Evolutionary conservation across 2,888 invertebrate genomes (phyloP).

Genomic region (Tinea pellionella): DNA sequence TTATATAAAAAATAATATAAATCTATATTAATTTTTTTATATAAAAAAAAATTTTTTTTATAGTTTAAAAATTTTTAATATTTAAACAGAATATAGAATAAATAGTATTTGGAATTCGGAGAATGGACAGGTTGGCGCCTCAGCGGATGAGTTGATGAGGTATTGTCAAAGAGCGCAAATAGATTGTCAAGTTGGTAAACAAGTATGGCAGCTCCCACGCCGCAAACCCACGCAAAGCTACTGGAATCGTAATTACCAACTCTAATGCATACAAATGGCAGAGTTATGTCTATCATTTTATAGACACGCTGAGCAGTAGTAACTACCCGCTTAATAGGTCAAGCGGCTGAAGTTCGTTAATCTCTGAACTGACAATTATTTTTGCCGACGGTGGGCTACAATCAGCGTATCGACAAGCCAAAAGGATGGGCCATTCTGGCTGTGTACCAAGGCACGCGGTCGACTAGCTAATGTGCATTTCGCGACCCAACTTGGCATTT

Average conservation of each 20-base stretch:
- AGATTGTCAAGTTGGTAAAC: slow-evolving; percentile 48
- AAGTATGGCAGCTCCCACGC: slow-evolving; percentile 40
- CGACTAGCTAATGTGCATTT: slow-evolving; percentile 58
- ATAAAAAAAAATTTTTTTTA: too few relatives aligned
- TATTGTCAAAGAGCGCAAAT: slow-evolving; percentile 9
- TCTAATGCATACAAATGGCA: not conserved
- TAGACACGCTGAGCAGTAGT: slow-evolving; percentile 16
- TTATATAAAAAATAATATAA: too few relatives aligned
- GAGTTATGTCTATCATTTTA: not conserved
- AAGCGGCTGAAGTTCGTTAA: slow-evolving; percentile 63
- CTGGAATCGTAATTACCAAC: not conserved
- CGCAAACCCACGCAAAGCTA: slow-evolving; percentile 17
- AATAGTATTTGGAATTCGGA: not conserved
- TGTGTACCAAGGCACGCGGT: slow-evolving; percentile 64
- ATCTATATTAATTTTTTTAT: too few relatives aligned
- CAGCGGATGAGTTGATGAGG: not conserved
- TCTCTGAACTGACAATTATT: slow-evolving; percentile 66
- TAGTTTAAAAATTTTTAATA: too few relatives aligned
- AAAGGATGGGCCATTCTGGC: slow-evolving; percentile 67
- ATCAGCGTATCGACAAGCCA: slow-evolving; percentile 62
- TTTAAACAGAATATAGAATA: too few relatives aligned
- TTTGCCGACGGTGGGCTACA: slow-evolving; percentile 51
- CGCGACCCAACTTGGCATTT: slow-evolving; percentile 64
- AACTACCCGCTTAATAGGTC: slow-evolving; percentile 50
- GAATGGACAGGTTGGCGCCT: not conserved